Evolutionary conservation across 2,888 invertebrate species (phyloP).

Genomic region (Prosapia bicincta): DNA sequence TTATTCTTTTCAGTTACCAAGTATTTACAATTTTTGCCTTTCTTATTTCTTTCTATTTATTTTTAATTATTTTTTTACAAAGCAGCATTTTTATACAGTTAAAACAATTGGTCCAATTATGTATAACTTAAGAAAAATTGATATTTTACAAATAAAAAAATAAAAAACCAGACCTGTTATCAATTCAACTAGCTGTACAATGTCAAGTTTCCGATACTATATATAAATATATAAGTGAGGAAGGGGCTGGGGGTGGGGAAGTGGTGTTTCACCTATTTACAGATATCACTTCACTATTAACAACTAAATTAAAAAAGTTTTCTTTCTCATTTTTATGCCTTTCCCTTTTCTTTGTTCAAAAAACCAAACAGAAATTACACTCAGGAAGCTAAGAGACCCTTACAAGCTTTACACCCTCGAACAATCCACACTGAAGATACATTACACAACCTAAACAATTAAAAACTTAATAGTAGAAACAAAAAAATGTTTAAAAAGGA

Average conservation of each 20-base stretch:
- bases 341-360: not conserved
- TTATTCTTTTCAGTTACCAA: not conserved
- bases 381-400: not conserved
- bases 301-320: not conserved
- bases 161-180: slow-evolving; percentile 16
- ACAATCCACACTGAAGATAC: not conserved
- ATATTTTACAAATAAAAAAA: slow-evolving; percentile 37
- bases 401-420: not conserved
- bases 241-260: not conserved
- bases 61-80: slow-evolving; percentile 20
- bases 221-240: slow-evolving; percentile 18
- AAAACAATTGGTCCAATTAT: slow-evolving; percentile 37
- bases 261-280: not conserved
- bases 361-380: not conserved
- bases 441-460: slow-evolving; percentile 2
- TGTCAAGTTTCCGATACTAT: slow-evolving; percentile 19
- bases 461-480: not conserved
- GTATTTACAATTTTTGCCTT: slow-evolving; percentile 19
- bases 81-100: slow-evolving; percentile 32
- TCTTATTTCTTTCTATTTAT: slow-evolving; percentile 28
- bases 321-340: not conserved
- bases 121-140: slow-evolving; percentile 33
- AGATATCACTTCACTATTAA: not conserved
- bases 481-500: not conserved
- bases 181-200: slow-evolving; percentile 27